phyloP scores from a whole-genome alignment of 2,888 invertebrate genomes.

The Salpingus planirostris region DNA sequence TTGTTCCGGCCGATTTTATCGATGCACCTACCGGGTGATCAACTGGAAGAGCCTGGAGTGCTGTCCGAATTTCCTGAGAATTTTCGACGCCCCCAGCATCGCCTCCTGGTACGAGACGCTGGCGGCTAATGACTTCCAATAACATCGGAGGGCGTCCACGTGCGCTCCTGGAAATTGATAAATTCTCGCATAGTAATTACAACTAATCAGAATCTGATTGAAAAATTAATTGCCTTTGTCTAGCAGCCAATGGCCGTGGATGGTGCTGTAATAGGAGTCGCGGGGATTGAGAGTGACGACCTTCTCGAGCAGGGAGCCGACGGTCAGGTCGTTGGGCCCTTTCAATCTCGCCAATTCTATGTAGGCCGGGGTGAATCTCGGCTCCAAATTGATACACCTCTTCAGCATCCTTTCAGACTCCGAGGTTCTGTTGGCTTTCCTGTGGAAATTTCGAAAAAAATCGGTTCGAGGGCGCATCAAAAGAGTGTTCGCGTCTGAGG shows the following conservation, averaged over 20 bases:
- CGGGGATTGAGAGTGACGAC: conserved; percentile 57
- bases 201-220: background rate
- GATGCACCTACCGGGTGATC: conserved; percentile 49
- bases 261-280: conserved; percentile 60
- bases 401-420: conserved; percentile 61
- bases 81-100: conserved; percentile 52
- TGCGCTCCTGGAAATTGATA: conserved; percentile 43
- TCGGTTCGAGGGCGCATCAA: no score
- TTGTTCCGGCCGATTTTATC: no score
- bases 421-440: conserved; percentile 56
- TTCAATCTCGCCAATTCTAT: conserved; percentile 55
- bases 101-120: conserved; percentile 49
- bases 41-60: conserved; percentile 57
- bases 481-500: no score
- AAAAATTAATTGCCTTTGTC: conserved; percentile 46
- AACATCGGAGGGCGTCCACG: conserved; percentile 46
- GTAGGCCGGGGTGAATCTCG: conserved; percentile 61
- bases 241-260: conserved; percentile 64
- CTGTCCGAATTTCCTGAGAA: conserved; percentile 55
- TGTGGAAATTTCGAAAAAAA: conserved; percentile 33
- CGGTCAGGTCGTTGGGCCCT: conserved; percentile 46
- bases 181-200: conserved; percentile 2
- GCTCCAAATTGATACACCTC: conserved; percentile 57
- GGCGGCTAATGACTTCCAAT: conserved; percentile 47
- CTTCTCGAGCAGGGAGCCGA: conserved; percentile 50